Evolutionary conservation across 37 sponge, comb jelly and placozoan genomes (phyloP), one percentile per base, ranked within the genome.

Genomic region (Petrosia ficiformis): DNA sequence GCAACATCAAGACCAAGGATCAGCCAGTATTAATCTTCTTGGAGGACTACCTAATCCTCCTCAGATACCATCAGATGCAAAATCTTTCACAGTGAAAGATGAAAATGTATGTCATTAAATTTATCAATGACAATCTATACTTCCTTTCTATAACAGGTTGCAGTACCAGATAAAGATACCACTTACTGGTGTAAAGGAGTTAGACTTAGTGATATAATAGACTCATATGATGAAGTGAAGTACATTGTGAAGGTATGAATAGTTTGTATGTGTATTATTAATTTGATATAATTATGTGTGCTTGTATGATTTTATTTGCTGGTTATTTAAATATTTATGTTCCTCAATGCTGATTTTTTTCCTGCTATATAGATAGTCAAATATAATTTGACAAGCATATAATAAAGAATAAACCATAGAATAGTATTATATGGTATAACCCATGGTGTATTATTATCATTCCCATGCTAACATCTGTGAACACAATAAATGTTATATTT

Each of bases 101-200:
- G 42, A 82, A 24, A 34, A 73, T 40, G 82, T 82, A 73, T 1
- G 61, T 48, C 14, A 48, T 14, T 19, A 14, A 19, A 48, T 19
- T 48, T 48, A 8, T 19, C 14, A 48, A 14, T 19, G 8, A 48
- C 14, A 48, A 8, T 19, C 54, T 19, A 19, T 48, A 48, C 8
- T 48, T 48, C 54, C 14, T 8, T 22, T 61, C 28, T n/a, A n/a
- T n/a, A n/a, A n/a, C n/a, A 79, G 86, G 57, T 85, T 48, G 41
- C 33, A n/a, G 65, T 86, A 42, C 87, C 87, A 24, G 29, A 29
- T 28, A 65, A 44, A 28, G 77, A 69, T 54, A 86, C 87, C 33
- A 80, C 87, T 40, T 86, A 86, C 80, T 86, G 81, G 81, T 86
- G 87, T 68, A 44, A 61, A 42, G 81, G 80, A 1, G 56, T 71